These are phyloP conservation scores for Oryzias sinensis DNA, from an alignment of 2,797 vertebrate species.

Conservation along the genomic window DNA sequence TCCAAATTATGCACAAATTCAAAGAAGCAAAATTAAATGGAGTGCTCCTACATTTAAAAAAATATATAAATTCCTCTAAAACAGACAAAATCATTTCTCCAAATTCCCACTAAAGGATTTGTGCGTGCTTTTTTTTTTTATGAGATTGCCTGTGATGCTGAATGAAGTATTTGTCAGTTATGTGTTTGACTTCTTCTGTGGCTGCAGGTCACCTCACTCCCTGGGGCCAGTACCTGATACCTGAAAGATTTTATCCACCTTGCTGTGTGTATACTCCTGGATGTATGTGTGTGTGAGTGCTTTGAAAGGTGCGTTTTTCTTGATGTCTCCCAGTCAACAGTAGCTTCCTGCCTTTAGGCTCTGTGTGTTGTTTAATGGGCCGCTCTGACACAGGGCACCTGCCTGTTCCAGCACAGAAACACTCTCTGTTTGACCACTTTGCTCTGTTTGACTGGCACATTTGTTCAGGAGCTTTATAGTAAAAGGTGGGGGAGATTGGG, in stretches of 20 bases:
- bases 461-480: conserved; percentile 61
- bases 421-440: conserved; percentile 63
- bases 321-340: conserved; percentile 77
- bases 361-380: conserved; percentile 69
- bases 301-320: conserved; percentile 78
- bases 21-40: too few species aligned
- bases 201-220: conserved; percentile 66
- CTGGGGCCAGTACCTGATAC: conserved; percentile 78
- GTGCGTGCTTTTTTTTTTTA: neutral
- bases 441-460: conserved; percentile 63
- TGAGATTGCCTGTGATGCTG: conserved; percentile 20
- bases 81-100: too few species aligned
- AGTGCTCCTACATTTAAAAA: too few species aligned
- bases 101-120: too few species aligned
- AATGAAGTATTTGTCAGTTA: conserved; percentile 54
- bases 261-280: conserved; percentile 38
- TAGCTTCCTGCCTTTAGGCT: conserved; percentile 77
- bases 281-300: conserved; percentile 48
- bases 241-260: conserved; percentile 73
- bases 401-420: conserved; percentile 54
- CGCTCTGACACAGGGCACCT: conserved; percentile 70
- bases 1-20: too few species aligned
- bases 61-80: too few species aligned
- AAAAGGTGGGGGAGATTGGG: conserved; percentile 56
- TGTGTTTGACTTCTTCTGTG: conserved; percentile 49